Conservation (phyloP, 2,113 vertebrate genomes). For the Cavia aperea region DNA sequence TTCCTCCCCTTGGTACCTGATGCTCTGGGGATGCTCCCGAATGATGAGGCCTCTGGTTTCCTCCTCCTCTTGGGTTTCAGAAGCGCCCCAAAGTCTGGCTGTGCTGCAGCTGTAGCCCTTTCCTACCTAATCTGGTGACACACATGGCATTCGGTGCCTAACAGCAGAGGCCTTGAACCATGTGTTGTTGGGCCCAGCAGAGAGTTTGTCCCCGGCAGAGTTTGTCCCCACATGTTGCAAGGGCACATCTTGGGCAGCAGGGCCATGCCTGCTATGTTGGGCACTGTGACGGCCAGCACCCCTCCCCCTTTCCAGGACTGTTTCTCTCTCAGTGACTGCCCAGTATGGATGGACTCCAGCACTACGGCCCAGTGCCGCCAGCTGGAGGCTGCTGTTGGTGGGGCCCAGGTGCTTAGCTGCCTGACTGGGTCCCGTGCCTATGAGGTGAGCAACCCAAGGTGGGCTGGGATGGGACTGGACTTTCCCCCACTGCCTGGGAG, state of each 20-base stretch:
- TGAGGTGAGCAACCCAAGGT: conserved; percentile 77
- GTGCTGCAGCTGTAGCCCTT: fast-evolving
- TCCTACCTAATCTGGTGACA: fast-evolving
- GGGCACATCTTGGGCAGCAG: background rate
- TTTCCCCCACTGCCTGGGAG: background rate
- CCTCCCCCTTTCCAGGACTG: conserved; percentile 73
- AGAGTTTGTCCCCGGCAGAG: background rate
- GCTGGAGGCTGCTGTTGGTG: conserved; percentile 83
- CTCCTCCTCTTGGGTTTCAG: background rate
- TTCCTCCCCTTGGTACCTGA: background rate
- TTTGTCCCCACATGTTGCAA: no score
- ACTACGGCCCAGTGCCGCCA: conserved; percentile 80
- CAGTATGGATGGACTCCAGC: conserved; percentile 98
- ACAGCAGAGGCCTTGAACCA: background rate
- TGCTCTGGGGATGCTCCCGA: background rate
- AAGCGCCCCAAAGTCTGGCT: fast-evolving
- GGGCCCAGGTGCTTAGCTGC: conserved; percentile 80
- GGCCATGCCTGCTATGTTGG: fast-evolving
- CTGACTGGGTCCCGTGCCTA: conserved; percentile 93
- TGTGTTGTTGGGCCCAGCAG: fast-evolving
- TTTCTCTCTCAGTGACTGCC: conserved; percentile 84
- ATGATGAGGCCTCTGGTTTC: background rate
- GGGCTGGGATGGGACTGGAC: background rate
- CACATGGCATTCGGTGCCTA: fast-evolving
- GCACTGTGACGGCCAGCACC: fast-evolving